Base-by-base conservation (phyloP, 2,797 vertebrate genomes). In the Otolemur crassicaudatus region DNA sequence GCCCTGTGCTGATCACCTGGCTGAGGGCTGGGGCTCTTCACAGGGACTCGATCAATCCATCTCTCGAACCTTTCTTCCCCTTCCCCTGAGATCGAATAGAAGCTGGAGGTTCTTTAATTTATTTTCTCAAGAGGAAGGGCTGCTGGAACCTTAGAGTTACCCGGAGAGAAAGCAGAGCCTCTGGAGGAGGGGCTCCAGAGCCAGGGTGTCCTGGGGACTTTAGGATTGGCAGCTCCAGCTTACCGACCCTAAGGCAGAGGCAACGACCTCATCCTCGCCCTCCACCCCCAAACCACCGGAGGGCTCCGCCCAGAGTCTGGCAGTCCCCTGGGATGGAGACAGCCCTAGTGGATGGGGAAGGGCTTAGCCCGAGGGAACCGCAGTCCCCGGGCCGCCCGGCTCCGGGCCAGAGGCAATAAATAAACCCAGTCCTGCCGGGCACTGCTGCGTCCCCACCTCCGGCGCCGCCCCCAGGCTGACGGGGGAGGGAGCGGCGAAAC, bases 91-190 rank as follows among this genome's bases (percentile, higher is more conserved):
- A 91, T 65, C 43, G 2, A 86, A 76, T 29, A 72, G 91, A 90
- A 70, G 58, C 60, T 70, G 95, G 67, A 96, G 82, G 87, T 67
- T 96, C 85, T 90, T 97, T 97, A 97, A 98, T 97, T 98, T 98
- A 98, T 97, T 97, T 97, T 97, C 53, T 89, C 29, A 95, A 87
- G 67, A 70, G 93, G 37, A 94, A 81, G 56, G 92, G 40, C 73
- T 76, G 1, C 43, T 20, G 43, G 81, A 70, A 53, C 88, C 80
- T 81, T 29, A 88, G 87, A 75, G 46, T 90, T 65, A 31, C 63
- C 72, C 65, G 75, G 82, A 86, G 72, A 67, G 89, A 85, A 46
- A 88, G 60, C 83, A 80, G 2, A 61, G 49, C 16, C 9, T n/a
- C 58, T 31, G 63, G 56, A 56, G 77, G 56, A 83, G 85, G 29